These are phyloP conservation scores for Semicossyphus pulcher DNA, from an alignment of 2,113 vertebrate species.

Conservation along the genomic window DNA sequence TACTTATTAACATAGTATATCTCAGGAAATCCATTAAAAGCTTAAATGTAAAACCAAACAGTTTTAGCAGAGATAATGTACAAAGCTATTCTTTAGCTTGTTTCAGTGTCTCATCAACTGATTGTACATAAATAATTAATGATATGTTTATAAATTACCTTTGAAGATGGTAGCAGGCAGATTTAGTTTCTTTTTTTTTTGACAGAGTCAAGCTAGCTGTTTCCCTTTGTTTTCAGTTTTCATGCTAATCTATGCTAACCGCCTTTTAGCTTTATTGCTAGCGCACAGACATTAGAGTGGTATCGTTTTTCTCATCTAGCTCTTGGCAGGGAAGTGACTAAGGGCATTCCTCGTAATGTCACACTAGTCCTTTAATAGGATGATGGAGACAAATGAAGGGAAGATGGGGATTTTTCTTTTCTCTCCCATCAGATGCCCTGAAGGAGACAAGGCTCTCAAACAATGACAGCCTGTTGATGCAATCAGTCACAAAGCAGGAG, in stretches of 20 bases:
- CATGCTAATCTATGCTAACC: not conserved
- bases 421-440: slow-evolving; percentile 54
- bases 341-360: not conserved
- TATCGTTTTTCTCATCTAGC: slow-evolving; percentile 9
- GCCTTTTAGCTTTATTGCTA: not conserved
- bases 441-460: slow-evolving; percentile 58
- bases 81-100: too few relatives aligned
- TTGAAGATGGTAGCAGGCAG: not conserved
- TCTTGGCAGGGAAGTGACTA: not conserved
- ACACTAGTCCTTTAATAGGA: slow-evolving; percentile 18
- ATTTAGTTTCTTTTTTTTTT: not conserved
- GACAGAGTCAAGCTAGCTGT: not conserved
- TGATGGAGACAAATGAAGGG: slow-evolving; percentile 50
- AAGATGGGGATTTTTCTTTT: slow-evolving; percentile 47
- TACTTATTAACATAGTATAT: not conserved
- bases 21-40: not conserved
- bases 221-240: not conserved
- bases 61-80: too few relatives aligned
- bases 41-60: not conserved
- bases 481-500: slow-evolving; percentile 53
- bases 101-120: too few relatives aligned
- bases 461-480: slow-evolving; percentile 72
- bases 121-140: too few relatives aligned
- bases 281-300: not conserved
- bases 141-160: too few relatives aligned